Evolutionary conservation across 2,888 invertebrate genomes (phyloP).

Genomic region (Bruchidius siliquastri): DNA sequence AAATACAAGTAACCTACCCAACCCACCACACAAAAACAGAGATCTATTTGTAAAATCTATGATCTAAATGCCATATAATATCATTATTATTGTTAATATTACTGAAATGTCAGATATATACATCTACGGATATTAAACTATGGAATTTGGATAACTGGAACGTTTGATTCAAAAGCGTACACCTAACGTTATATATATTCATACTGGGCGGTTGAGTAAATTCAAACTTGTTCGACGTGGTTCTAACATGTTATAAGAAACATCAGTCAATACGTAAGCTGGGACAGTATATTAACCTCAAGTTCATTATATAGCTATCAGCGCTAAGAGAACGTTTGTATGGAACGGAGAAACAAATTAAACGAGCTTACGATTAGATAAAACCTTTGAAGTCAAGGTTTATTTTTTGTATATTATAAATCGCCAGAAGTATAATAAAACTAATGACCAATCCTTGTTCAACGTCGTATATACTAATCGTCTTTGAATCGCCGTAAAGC

Average conservation of each 20-base stretch:
- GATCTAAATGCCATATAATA: no score
- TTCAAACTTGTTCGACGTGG: not conserved
- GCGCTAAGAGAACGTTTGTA: not conserved
- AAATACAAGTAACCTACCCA: no score
- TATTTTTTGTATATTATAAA: not conserved
- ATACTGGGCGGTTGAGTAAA: no score
- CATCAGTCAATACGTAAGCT: not conserved
- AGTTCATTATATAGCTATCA: not conserved
- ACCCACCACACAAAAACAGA: no score
- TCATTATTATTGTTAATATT: no score
- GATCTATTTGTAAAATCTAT: no score
- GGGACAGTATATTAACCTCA: not conserved
- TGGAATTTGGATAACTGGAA: no score
- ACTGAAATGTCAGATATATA: no score
- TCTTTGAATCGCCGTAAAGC: not conserved
- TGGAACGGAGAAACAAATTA: not conserved
- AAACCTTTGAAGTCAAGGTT: not conserved
- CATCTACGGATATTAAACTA: no score
- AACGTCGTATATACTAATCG: not conserved
- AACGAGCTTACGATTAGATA: not conserved
- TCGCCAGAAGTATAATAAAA: not conserved
- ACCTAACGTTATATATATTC: no score
- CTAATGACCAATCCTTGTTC: not conserved
- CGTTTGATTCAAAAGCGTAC: no score
- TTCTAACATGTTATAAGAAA: not conserved